Evolutionary conservation across 2,797 vertebrate genomes (phyloP), one percentile per base, ranked within the genome.

Genomic region (Apodemus agrarius): DNA sequence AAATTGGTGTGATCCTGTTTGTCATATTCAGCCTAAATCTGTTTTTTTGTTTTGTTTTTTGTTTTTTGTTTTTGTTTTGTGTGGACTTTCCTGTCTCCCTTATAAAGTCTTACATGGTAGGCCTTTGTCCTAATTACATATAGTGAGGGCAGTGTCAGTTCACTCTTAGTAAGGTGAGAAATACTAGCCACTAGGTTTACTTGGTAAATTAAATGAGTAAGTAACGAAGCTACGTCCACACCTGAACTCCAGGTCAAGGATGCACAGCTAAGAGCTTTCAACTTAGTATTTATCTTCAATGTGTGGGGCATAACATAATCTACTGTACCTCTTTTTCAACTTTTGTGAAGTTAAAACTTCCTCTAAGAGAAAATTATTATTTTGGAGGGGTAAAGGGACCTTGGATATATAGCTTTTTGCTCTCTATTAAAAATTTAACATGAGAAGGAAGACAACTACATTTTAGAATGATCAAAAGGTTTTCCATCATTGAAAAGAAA

Each of bases 181-280:
- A 92, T 43, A 67, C 49, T 54, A 90, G 85, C 82, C 40, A n/a
- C 54, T 75, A 82, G 74, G 43, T 11, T 54, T 16, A 83, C 90
- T 90, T 57, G 74, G 81, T 69, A 91, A 97, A 96, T 95, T 95
- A 96, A 95, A 96, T 86, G 93, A 74, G 93, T 95, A 90, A 97
- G 85, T 89, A 97, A 97, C n/a, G 29, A 85, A 95, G 63, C 82
- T 67, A n/a, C 14, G 65, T 61, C 63, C 81, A 46, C 21, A 12
- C 34, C 81, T 72, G 46, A 78, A 69, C 43, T 81, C 88, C 24
- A 10, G 43, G 67, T 83, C 74, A 84, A 92, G 92, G 37, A n/a
- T 59, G 29, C 26, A 75, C 90, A 88, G 34, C 69, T 34, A 54
- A 37, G 34, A 3, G 4, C 22, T 11, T 80, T 75, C 65, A 84